Evolutionary conservation across 2,797 vertebrate species (phyloP), one percentile per base, ranked within the genome.

Genomic region (Lagorchestes hirsutus): DNA sequence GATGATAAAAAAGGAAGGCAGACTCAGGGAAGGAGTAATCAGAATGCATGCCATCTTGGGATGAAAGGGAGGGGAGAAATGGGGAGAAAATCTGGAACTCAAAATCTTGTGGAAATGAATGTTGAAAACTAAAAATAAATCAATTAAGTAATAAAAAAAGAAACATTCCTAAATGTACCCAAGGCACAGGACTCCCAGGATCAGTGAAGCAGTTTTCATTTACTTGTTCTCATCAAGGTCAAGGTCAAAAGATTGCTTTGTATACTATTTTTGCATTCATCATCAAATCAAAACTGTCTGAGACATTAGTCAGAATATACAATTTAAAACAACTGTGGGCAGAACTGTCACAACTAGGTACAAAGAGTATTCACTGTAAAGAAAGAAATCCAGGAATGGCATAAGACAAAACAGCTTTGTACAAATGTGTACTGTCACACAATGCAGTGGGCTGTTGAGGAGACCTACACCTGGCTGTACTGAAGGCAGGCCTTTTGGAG

Each of bases 211-310:
- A n/a, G 59, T 12, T 34, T 62, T 62, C 59, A n/a, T 4, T 67
- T 67, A 14, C 27, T 24, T 90, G 90, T 57, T 87, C 50, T 55
- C 94, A 96, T 50, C 67, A 93, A 59, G 40, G 27, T 95, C 54
- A 0, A 3, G 29, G 34, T 93, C 91, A 94, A 94, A 93, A 95
- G 55, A 95, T 91, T 93, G 94, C 91, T 93, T 93, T 57, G 50
- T 82, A 94, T 92, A 18, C 92, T 94, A 46, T 95, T 92, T 95
- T 97, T 82, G 90, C 28, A 31, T 40, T 34, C 58, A 74, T 92
- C 50, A 94, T 40, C 34, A 93, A 34, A 91, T 96, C 54, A 95
- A 94, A 97, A 94, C 92, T 40, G 52, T 55, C 59, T 55, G 54
- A 58, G 34, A 90, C n/a, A 67, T n/a, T 27, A 91, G 91, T 94